Evolutionary conservation across 1,140 invertebrate species (phyloP).

Genomic region (Heliconius hermathena): DNA sequence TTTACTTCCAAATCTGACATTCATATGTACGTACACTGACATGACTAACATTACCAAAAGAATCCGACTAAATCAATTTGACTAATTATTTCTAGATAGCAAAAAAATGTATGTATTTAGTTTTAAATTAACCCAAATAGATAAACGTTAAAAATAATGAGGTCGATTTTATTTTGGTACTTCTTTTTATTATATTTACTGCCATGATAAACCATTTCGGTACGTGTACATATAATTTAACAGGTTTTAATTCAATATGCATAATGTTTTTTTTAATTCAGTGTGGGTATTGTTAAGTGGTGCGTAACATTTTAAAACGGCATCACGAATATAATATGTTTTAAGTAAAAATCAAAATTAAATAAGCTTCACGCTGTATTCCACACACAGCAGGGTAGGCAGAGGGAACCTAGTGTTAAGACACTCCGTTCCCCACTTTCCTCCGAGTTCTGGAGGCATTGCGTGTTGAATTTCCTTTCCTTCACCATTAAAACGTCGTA

Average conservation of each 20-base stretch:
- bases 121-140: conserved; percentile 3
- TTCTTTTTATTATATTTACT: background rate
- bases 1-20: no score
- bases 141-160: conserved; percentile 1
- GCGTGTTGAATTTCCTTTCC: no score
- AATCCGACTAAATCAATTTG: no score
- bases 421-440: no score
- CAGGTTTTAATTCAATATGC: background rate
- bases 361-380: no score
- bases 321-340: background rate
- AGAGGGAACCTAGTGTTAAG: no score
- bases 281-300: background rate
- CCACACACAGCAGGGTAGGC: no score
- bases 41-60: no score
- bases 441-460: no score
- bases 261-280: background rate
- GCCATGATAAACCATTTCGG: background rate
- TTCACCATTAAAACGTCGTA: no score
- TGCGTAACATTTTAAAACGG: background rate
- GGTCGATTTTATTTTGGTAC: background rate
- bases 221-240: background rate
- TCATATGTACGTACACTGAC: background rate
- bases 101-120: background rate
- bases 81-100: background rate
- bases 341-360: background rate